Evolutionary conservation across 2,797 vertebrate species (phyloP).

Genomic region (Serranus cabrilla): DNA sequence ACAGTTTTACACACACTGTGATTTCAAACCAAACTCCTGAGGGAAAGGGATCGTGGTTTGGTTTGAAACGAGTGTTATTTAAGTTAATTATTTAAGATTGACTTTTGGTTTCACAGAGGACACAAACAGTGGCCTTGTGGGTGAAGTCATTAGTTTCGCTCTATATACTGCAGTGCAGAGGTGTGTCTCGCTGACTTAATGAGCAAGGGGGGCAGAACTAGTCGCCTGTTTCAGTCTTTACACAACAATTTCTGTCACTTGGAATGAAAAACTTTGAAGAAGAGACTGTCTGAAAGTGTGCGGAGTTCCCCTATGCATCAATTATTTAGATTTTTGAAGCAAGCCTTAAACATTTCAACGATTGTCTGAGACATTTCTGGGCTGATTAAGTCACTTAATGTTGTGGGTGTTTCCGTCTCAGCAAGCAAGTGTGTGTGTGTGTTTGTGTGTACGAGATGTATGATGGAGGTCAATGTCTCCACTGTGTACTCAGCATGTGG

Average conservation of each 20-base stretch:
- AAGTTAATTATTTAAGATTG: too few species aligned
- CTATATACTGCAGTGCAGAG: too few species aligned
- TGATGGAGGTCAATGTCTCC: constrained; percentile 69
- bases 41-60: too few species aligned
- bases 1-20: too few species aligned
- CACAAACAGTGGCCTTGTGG: too few species aligned
- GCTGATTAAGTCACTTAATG: constrained; percentile 10
- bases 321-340: background rate
- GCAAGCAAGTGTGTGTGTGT: background rate
- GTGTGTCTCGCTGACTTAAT: too few species aligned
- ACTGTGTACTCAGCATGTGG: constrained; percentile 75
- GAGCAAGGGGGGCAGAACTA: too few species aligned
- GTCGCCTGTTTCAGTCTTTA: background rate
- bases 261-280: background rate
- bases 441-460: constrained; percentile 14
- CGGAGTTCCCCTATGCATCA: background rate
- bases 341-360: background rate
- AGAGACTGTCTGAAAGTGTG: background rate
- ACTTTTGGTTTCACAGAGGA: too few species aligned
- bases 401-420: constrained; percentile 7
- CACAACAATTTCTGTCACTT: background rate
- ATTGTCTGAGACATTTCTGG: background rate
- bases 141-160: too few species aligned
- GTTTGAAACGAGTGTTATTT: too few species aligned
- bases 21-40: too few species aligned